phyloP scores from a whole-genome alignment of 2,888 invertebrate species.

The Lithophane semibrunnea region DNA sequence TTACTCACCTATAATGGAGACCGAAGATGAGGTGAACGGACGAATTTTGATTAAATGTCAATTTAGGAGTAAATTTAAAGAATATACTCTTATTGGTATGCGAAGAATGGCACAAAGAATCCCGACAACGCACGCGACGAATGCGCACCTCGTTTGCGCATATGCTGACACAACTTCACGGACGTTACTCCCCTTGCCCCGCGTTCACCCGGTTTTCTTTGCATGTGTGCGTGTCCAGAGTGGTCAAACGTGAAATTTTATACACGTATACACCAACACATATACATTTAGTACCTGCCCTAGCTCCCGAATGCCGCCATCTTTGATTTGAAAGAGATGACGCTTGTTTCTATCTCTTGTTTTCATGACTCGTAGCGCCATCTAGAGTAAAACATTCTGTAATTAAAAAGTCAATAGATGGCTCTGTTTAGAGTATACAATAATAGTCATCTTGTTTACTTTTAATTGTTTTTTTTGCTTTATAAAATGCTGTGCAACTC shows the following conservation, averaged over 20 bases:
- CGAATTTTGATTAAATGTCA: conserved; percentile 92
- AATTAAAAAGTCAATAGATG: conserved; percentile 60
- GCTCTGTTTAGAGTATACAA: conserved; percentile 23
- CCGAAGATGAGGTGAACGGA: conserved; percentile 91
- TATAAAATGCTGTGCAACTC: background rate
- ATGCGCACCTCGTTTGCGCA: conserved; percentile 96
- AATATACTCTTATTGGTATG: conserved; percentile 96
- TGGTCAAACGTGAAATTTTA: conserved; percentile 91
- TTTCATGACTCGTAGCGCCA: conserved; percentile 72
- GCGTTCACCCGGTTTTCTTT: conserved; percentile 84
- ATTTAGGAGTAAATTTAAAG: conserved; percentile 93
- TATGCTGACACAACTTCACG: conserved; percentile 93
- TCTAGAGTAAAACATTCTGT: conserved; percentile 66
- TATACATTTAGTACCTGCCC: conserved; percentile 85
- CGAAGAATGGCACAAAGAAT: conserved; percentile 99
- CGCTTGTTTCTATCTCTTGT: conserved; percentile 76
- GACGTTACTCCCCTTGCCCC: conserved; percentile 89
- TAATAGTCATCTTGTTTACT: conserved; percentile 42
- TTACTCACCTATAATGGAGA: conserved; percentile 94
- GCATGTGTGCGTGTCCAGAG: conserved; percentile 85
- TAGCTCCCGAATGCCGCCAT: conserved; percentile 89
- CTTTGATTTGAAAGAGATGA: conserved; percentile 83
- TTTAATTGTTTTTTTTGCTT: conserved; percentile 5
- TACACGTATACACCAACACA: conserved; percentile 87
- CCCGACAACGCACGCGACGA: conserved; percentile 97